Evolutionary conservation across 2,113 vertebrate species (phyloP).

Genomic region (Gymnorhina tibicen): DNA sequence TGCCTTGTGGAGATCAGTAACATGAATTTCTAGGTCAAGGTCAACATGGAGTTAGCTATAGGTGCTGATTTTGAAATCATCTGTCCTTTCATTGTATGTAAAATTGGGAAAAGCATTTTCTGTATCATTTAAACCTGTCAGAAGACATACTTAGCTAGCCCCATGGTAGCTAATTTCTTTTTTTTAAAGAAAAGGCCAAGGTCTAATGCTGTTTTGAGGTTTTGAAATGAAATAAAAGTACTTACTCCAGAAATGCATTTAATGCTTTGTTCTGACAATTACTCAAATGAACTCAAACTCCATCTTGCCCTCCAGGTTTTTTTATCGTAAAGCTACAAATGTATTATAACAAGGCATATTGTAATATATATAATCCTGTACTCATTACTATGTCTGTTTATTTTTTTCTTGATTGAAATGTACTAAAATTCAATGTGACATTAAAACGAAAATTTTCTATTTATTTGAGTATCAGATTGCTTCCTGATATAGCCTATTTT

Average conservation of each 20-base stretch:
- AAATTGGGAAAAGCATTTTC: constrained; percentile 61
- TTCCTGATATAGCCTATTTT: constrained; percentile 45
- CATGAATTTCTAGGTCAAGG: constrained; percentile 52
- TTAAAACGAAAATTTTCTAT: constrained; percentile 94
- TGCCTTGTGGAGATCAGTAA: constrained; percentile 54
- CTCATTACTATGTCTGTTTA: constrained; percentile 88
- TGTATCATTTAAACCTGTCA: constrained; percentile 49
- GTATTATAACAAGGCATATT: constrained; percentile 92
- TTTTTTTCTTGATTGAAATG: constrained; percentile 86
- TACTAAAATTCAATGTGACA: constrained; percentile 90
- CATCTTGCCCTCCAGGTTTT: constrained; percentile 78
- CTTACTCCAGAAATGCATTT: constrained; percentile 76
- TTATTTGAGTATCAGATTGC: constrained; percentile 73
- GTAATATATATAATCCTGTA: constrained; percentile 93
- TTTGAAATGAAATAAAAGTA: constrained; percentile 73
- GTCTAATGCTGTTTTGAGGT: constrained; percentile 69
- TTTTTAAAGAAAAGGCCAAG: constrained; percentile 42
- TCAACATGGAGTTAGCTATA: constrained; percentile 69
- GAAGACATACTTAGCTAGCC: constrained; percentile 62
- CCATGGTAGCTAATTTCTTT: constrained; percentile 56
- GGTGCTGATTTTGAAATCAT: constrained; percentile 66
- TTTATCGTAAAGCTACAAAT: constrained; percentile 85
- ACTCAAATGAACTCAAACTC: constrained; percentile 78
- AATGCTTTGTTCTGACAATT: constrained; percentile 77
- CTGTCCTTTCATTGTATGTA: constrained; percentile 39